Evolutionary conservation across 2,113 vertebrate genomes (phyloP), one percentile per base, ranked within the genome.

Genomic region (Pao palembangensis): DNA sequence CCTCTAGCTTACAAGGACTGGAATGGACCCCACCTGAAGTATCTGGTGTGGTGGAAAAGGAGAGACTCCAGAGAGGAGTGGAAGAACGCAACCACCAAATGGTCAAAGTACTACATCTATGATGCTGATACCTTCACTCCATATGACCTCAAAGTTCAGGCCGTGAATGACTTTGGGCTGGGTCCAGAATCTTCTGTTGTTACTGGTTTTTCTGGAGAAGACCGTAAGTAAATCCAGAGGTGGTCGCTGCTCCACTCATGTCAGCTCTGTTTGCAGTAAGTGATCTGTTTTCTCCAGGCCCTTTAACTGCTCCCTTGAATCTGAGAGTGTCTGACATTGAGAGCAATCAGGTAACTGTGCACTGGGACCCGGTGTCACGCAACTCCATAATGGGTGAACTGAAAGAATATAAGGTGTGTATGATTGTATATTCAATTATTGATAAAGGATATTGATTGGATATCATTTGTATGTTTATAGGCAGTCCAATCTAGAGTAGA

Each of bases 111-210:
- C 1, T 93, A 94, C 7, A 94, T 99, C 64, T 94, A 94, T 14
- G 93, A 94, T 63, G 94, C 96, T 0, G 96, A 98, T 10, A 93
- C 96, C 73, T 99, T 94, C 17, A 94, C 94, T 0, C 94, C 95
- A 51, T 98, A 98, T 4, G 95, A 98, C 69, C 90, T 99, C 83
- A 94, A 94, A 70, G 92, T 99, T 61, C 97, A 99, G 88, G 95
- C 96, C 0, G 90, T 94, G 69, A 99, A 99, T 0, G 94, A 95
- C 82, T 98, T 95, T 17, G 97, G 97, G 10, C 83, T 93, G 52
- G 95, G 94, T 5, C 94, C 94, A 0, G 96, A 98, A 86, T 95
- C 96, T 0, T 89, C 92, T 31, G 87, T 94, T 1, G 49, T 94
- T 82, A 93, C 91, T 11, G 97, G 97, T 49, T 98, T 94, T 14